Evolutionary conservation across 2,797 vertebrate species (phyloP).

Genomic region (Taeniopygia guttata): DNA sequence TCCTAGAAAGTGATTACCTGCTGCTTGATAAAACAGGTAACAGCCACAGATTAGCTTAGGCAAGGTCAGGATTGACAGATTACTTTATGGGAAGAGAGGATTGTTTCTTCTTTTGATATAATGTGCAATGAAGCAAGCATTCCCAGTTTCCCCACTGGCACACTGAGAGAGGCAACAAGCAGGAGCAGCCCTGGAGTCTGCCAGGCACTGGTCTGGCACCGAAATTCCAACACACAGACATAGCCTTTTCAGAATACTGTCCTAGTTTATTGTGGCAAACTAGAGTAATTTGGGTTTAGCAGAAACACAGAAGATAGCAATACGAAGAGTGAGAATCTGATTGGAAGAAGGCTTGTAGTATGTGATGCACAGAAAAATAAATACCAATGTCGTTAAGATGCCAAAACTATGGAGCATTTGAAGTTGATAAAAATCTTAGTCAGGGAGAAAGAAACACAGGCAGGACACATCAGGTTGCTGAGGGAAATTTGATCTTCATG

Average conservation of each 20-base stretch:
- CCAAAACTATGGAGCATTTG: neutral
- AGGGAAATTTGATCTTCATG: neutral
- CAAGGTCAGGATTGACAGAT: neutral
- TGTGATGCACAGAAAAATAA: neutral
- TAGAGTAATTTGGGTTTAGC: neutral
- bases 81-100: neutral
- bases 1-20: neutral
- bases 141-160: fast-evolving
- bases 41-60: neutral
- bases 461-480: neutral
- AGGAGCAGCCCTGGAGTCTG: neutral
- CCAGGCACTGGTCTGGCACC: neutral
- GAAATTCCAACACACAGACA: neutral
- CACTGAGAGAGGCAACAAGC: neutral
- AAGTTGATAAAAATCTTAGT: neutral
- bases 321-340: neutral
- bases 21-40: neutral
- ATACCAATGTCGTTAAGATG: neutral
- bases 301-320: neutral
- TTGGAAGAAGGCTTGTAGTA: neutral
- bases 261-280: neutral
- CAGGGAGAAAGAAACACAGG: neutral
- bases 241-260: neutral
- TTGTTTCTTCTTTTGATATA: neutral
- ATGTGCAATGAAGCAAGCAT: neutral